phyloP scores from a whole-genome alignment of 2,888 invertebrate genomes.

The Ophioninae sp. region DNA sequence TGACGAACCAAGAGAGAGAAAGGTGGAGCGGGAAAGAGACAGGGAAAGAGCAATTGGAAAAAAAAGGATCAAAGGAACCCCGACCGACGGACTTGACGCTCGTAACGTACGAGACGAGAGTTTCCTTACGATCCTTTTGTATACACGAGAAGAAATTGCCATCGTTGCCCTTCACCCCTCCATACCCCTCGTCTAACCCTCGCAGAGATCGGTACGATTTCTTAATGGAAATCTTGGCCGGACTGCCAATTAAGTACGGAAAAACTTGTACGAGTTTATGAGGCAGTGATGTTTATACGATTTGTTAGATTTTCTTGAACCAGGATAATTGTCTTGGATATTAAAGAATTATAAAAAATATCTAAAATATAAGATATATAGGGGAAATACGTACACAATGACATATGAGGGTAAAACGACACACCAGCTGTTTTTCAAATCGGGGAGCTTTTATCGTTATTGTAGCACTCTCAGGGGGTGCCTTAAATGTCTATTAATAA shows the following conservation, averaged over 20 bases:
- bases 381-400: too few species aligned
- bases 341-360: too few species aligned
- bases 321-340: too few species aligned
- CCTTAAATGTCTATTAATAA: too few species aligned
- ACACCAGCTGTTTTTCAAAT: too few species aligned
- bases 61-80: constrained; percentile 56
- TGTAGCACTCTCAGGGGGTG: too few species aligned
- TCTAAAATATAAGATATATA: too few species aligned
- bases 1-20: neutral
- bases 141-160: constrained; percentile 29
- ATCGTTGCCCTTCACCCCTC: constrained; percentile 31
- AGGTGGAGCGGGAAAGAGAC: neutral
- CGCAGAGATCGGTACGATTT: constrained; percentile 12
- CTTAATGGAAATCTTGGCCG: neutral
- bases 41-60: constrained; percentile 35
- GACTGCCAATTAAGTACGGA: neutral
- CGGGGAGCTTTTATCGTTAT: too few species aligned
- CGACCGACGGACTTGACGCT: constrained; percentile 42
- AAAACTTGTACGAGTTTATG: constrained; percentile 6
- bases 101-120: constrained; percentile 36
- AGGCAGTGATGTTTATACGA: too few species aligned
- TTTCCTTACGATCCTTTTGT: constrained; percentile 45
- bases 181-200: too few species aligned
- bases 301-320: neutral
- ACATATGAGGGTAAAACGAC: too few species aligned